Conservation (phyloP, 2,888 invertebrate species). For the Adineta ricciae region DNA sequence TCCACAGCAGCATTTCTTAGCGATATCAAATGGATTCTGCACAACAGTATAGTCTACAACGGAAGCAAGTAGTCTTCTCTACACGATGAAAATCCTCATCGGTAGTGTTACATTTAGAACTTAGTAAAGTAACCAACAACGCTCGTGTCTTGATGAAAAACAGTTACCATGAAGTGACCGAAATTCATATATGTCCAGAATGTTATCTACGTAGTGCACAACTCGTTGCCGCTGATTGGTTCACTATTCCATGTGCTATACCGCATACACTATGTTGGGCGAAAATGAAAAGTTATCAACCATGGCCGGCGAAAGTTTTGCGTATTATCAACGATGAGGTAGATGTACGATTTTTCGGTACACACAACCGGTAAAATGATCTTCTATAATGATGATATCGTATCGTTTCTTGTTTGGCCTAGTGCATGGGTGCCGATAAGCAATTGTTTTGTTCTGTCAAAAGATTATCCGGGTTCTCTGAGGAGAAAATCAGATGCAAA, state of each 20-base stretch:
- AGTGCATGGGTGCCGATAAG: neutral
- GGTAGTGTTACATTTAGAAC: conserved; percentile 55
- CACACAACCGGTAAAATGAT: conserved; percentile 61
- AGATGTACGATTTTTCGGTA: conserved; percentile 86
- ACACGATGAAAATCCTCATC: neutral
- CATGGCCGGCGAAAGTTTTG: conserved; percentile 79
- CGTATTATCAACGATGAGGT: conserved; percentile 53
- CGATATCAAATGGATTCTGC: conserved; percentile 83
- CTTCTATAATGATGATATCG: too few relatives aligned
- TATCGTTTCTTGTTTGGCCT: too few relatives aligned
- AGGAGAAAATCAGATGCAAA: neutral
- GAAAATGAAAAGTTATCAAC: conserved; percentile 87
- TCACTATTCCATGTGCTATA: conserved; percentile 74
- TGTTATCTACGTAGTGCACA: conserved; percentile 63
- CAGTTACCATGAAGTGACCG: conserved; percentile 74
- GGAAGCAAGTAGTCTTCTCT: conserved; percentile 59
- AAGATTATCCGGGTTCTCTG: neutral
- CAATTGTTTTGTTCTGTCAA: neutral
- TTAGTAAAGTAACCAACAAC: conserved; percentile 65
- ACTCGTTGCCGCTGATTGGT: conserved; percentile 76
- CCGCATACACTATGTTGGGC: conserved; percentile 90
- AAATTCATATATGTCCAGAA: conserved; percentile 83
- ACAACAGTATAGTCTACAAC: conserved; percentile 81
- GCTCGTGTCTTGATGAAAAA: conserved; percentile 71
- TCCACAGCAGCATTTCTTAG: conserved; percentile 78